Conservation (phyloP, 2,797 vertebrate genomes). For the Champsocephalus esox region DNA sequence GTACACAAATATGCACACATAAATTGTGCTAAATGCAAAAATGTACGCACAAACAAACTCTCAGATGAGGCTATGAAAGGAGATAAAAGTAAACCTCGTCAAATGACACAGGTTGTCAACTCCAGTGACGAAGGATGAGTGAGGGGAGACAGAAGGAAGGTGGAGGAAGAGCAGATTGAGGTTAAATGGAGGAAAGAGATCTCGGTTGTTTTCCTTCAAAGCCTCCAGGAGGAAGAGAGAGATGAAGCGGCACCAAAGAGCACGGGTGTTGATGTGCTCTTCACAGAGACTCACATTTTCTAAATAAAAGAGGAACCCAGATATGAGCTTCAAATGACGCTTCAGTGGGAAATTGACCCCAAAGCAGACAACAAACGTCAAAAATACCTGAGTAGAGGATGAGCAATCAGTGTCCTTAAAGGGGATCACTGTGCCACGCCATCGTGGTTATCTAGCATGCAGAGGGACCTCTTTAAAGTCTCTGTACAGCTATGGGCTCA, state of each 20-base stretch:
- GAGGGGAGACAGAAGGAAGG: conserved; percentile 59
- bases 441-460: conserved; percentile 31
- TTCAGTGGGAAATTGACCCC: conserved; percentile 9
- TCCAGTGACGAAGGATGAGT: conserved; percentile 54
- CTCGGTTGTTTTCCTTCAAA: conserved; percentile 66
- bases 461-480: conserved; percentile 41
- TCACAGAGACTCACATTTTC: conserved; percentile 31
- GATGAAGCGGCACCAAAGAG: conserved; percentile 41
- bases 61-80: conserved; percentile 14
- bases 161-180: conserved; percentile 56
- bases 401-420: conserved; percentile 51
- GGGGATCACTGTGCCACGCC: conserved; percentile 17
- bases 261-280: conserved; percentile 27
- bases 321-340: conserved; percentile 31
- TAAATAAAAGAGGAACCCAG: conserved; percentile 21
- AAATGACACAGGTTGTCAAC: conserved; percentile 67
- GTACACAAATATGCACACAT: conserved; percentile 16
- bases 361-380: conserved; percentile 37
- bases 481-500: conserved; percentile 46
- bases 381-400: not conserved
- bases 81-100: conserved; percentile 46
- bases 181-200: conserved; percentile 65
- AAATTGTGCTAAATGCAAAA: conserved; percentile 35
- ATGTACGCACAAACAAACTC: not conserved
- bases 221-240: conserved; percentile 41